Base-by-base conservation (phyloP, 1,140 invertebrate genomes). In the Pteromalus puparum region DNA sequence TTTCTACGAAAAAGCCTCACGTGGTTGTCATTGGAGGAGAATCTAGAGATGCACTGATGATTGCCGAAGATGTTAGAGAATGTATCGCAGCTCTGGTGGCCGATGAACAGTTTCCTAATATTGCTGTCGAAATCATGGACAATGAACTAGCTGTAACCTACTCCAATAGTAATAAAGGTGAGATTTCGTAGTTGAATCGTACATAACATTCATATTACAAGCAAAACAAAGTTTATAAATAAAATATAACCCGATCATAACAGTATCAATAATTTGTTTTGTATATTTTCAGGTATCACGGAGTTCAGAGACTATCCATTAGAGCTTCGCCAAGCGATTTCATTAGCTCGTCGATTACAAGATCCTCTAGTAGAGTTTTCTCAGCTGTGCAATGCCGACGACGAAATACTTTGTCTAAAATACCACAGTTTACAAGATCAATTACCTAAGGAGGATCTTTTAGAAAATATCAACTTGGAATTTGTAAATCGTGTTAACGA, bases 321-420 rank as follows among this genome's bases (percentile, higher is more conserved):
- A 34, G 91, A 99, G 1, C 90, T 99, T 0, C 94, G 98, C 6
- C 97, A 99, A 93, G 97, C 99, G 1, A 96, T 99, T 75, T 99
- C 98, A 2, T 91, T 99, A 73, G 98, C 97, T 0, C 94, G 99
- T 78, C 95, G 97, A 75, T 94, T 99, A 86, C 98, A 99, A 92
- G 99, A 99, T 94, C 99, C 99, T 0, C 92, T 99, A 0, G 95
- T 99, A 28, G 99, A 99, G 91, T 99, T 98, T 92, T 97, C 98
- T 1, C 98, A 99, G 91, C 93, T 99, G 0, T 99, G 98, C 91
- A 98, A 98, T 24, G 94, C 96, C 0, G 98, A 99, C 89, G 98
- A 99, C 83, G 99, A 99, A 93, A 97, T 99, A 86, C 91, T 99
- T 0, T 99, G 98, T 90, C 94, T 99, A 1, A 95, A 97, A 85